Evolutionary conservation across 2,797 vertebrate genomes (phyloP).

Genomic region (Lateolabrax maculatus): DNA sequence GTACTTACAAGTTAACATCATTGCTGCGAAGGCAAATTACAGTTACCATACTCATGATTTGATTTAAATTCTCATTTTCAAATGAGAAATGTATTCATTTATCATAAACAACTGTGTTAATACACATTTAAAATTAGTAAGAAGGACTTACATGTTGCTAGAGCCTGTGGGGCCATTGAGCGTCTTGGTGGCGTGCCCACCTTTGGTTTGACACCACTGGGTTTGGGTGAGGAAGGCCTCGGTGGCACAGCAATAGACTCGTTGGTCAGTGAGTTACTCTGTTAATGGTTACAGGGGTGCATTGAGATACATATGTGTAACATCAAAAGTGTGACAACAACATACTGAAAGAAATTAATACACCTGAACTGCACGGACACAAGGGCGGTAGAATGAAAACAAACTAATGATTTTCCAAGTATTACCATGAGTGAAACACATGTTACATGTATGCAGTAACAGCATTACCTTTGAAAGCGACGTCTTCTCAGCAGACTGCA

Average conservation of each 20-base stretch:
- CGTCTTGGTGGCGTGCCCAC: conserved; percentile 67
- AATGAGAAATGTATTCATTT: neutral
- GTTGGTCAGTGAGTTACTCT: conserved; percentile 74
- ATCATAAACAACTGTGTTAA: neutral
- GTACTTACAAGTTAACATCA: neutral
- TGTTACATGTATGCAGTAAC: neutral
- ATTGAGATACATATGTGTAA: conserved; percentile 5
- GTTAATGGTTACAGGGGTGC: conserved; percentile 30
- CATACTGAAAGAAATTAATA: neutral
- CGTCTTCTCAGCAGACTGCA: conserved; percentile 84
- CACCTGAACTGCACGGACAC: neutral
- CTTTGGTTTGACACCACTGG: conserved; percentile 61
- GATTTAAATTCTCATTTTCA: neutral
- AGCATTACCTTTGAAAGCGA: conserved; percentile 81
- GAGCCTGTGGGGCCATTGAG: conserved; percentile 42
- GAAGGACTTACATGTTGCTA: conserved; percentile 53
- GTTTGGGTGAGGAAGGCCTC: conserved; percentile 69
- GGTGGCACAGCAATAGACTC: conserved; percentile 63
- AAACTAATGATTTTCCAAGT: neutral
- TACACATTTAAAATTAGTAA: neutral
- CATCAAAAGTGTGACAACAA: neutral
- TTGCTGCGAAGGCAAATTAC: neutral
- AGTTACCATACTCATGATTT: neutral
- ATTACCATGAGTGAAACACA: neutral
- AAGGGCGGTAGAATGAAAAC: neutral